Percentiles rank a stretch among this genome's conserved stretches.
These are phyloP conservation scores for Gobiocypris rarus DNA, from an alignment of 2,113 vertebrate genomes.

Conservation along the genomic window DNA sequence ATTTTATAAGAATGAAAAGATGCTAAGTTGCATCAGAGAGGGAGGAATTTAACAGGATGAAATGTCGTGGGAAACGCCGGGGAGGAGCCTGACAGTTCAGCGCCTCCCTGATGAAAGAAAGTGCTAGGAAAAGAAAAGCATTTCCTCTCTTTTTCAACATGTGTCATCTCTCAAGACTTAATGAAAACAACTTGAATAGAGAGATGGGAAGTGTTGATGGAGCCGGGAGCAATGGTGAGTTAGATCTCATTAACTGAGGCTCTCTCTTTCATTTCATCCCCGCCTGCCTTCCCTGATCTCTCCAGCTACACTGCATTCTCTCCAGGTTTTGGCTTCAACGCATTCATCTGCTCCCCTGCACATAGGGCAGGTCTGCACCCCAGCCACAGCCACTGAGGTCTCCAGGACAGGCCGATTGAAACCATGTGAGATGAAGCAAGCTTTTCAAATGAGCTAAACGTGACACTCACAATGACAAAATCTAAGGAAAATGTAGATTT, in stretches of 20 bases:
- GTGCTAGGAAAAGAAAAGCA: conserved; percentile 13
- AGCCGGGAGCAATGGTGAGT: conserved; percentile 45
- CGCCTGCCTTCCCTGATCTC: conserved; percentile 4
- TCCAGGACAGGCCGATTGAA: conserved; percentile 72
- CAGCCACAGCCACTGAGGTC: conserved; percentile 62
- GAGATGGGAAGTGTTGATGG: conserved; percentile 48
- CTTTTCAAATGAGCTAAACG: conserved; percentile 69
- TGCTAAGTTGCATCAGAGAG: conserved; percentile 29
- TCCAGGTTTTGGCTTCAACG: conserved; percentile 50
- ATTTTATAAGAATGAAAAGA: conserved; percentile 41
- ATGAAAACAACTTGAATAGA: conserved; percentile 55
- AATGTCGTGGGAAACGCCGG: conserved; percentile 32
- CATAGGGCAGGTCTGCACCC: conserved; percentile 52
- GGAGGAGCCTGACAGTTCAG: conserved; percentile 26
- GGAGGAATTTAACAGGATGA: conserved; percentile 23
- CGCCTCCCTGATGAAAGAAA: conserved; percentile 18
- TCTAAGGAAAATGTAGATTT: conserved; percentile 68
- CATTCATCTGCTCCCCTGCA: conserved; percentile 51
- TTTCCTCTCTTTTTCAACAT: conserved; percentile 52
- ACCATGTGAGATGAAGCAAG: conserved; percentile 79
- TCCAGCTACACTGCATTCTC: conserved; percentile 1
- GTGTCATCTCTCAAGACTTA: conserved; percentile 52
- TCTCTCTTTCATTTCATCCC: conserved; percentile 23
- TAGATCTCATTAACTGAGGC: conserved; percentile 50
- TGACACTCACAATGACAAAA: conserved; percentile 70